Evolutionary conservation across 2,888 invertebrate genomes (phyloP).

Genomic region (Papilio demoleus): DNA sequence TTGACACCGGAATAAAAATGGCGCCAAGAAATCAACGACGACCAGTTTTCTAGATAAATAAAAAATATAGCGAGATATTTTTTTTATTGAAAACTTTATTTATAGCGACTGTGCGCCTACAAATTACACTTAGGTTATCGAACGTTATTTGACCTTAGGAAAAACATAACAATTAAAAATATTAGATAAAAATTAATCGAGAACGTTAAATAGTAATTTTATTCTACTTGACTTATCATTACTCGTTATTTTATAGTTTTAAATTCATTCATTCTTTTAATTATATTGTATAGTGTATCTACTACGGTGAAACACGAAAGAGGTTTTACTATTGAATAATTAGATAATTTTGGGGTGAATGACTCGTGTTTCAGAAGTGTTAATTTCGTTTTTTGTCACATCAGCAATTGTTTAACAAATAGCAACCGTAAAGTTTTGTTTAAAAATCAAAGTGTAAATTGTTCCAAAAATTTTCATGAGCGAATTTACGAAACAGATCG

Average conservation of each 20-base stretch:
- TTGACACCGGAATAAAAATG: neutral
- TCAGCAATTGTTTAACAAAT: slow-evolving; percentile 63
- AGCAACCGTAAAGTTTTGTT: slow-evolving; percentile 54
- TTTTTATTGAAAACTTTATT: slow-evolving; percentile 22
- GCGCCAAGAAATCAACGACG: slow-evolving; percentile 10
- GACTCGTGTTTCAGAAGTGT: slow-evolving; percentile 69
- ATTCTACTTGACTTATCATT: slow-evolving; percentile 4
- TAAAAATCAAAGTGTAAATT: slow-evolving; percentile 55
- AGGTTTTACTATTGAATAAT: too few relatives aligned
- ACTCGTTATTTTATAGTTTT: neutral
- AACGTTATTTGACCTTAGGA: slow-evolving; percentile 3
- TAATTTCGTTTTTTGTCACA: slow-evolving; percentile 72
- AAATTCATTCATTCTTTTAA: neutral
- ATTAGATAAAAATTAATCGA: slow-evolving; percentile 8
- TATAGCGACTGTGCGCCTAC: slow-evolving; percentile 23
- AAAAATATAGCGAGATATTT: slow-evolving; percentile 8
- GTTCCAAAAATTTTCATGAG: slow-evolving; percentile 43
- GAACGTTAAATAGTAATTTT: neutral
- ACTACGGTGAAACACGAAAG: neutral
- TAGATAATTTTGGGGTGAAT: slow-evolving; percentile 60
- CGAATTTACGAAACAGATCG: slow-evolving; percentile 38
- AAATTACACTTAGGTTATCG: slow-evolving; percentile 34
- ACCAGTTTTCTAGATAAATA: neutral
- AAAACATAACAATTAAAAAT: slow-evolving; percentile 20
- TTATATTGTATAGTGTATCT: neutral